These are phyloP conservation scores for Dysmachus trigonus DNA, from an alignment of 2,888 invertebrate genomes.

Conservation along the genomic window DNA sequence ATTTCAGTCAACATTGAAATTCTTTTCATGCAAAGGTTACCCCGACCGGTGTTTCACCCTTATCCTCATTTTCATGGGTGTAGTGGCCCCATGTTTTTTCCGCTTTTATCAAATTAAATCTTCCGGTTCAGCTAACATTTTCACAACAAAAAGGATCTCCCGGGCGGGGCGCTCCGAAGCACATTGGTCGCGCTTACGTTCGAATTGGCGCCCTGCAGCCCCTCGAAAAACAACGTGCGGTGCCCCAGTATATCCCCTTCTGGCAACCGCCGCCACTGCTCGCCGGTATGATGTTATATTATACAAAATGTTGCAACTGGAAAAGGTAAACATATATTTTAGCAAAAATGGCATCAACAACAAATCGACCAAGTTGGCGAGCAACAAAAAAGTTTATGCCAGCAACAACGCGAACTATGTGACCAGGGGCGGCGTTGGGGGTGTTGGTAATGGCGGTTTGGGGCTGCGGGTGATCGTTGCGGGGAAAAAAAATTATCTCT, in stretches of 20 bases:
- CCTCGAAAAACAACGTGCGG: neutral
- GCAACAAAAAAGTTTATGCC: neutral
- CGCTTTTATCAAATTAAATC: conserved; percentile 48
- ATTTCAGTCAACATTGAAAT: conserved; percentile 34
- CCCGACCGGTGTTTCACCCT: neutral
- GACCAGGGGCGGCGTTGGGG: neutral
- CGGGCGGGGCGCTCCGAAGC: neutral
- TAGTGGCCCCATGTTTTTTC: conserved; percentile 27
- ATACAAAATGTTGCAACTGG: conserved; percentile 40
- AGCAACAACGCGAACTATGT: neutral
- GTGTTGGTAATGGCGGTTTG: too few relatives aligned
- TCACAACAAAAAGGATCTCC: conserved; percentile 40
- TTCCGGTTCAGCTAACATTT: conserved; percentile 47
- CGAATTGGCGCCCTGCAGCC: neutral
- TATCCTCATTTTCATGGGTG: neutral
- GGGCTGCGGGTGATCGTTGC: neutral
- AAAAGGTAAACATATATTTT: conserved; percentile 17
- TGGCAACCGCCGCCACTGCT: neutral
- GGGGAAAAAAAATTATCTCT: conserved; percentile 13
- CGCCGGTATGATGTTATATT: conserved; percentile 1
- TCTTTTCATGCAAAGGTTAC: conserved; percentile 29
- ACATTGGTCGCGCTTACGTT: conserved; percentile 30
- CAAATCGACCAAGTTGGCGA: neutral
- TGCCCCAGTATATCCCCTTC: neutral
- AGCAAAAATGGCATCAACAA: neutral